Base-by-base conservation (phyloP, 2,888 invertebrate genomes). In the Calliphora vomitoria region DNA sequence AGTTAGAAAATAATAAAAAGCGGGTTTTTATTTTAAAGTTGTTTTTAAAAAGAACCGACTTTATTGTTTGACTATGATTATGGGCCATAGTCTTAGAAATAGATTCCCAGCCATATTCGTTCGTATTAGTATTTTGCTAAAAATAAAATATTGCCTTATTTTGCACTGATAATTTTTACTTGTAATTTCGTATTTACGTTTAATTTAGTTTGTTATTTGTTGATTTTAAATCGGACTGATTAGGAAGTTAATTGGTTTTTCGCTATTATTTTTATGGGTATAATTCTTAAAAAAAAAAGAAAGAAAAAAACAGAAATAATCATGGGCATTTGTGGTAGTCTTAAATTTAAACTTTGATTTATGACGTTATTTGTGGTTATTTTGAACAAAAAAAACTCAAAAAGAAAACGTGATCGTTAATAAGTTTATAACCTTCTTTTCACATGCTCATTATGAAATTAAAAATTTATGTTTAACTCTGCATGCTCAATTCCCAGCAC, bases 211-310 rank as follows among this genome's bases (percentile, higher is more conserved):
- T n/a, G 15, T 5, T 41, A 3, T 60, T 20, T 60, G 41, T 38
- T n/a, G 8, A 38, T 64, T 31, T 55, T n/a, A 41, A 79, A 79
- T 79, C 18, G 8, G 20, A 15, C 47, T 79, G 58, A 79, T 79
- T 79, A 79, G 69, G 47, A n/a, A 79, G 79, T 79, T 79, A 60
- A 79, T 13, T 47, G 10, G 10, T 38, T 55, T 38, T 55, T 66
- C 25, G 15, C 64, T 74, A 60, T 55, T 35, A 20, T 41, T 3
- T 60, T 74, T 74, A 64, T 64, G 35, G 38, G 4, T 66, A 8
- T n/a, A 41, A 18, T 53, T 71, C 55, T 53, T 53, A 15, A 64
- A 60, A 25, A 25, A 25, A 2, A 25, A 25, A 25, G 25, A 25
- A 25, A 58, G 3, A 20, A 25, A 20, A 0, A 25, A 58, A 25